Evolutionary conservation across 2,113 vertebrate genomes (phyloP).

Genomic region (Gavialis gangeticus): DNA sequence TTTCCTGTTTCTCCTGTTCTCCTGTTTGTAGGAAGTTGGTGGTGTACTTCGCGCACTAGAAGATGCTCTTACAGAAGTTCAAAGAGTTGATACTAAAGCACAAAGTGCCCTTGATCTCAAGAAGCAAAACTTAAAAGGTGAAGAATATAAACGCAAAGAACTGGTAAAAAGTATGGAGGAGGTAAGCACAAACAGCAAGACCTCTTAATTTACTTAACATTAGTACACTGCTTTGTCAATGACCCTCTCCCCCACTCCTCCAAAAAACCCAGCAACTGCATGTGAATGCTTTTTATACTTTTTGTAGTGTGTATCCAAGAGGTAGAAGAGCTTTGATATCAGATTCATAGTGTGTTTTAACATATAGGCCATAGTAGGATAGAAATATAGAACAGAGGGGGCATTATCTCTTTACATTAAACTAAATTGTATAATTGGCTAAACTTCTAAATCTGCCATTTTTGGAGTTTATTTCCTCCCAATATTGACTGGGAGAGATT

Average conservation of each 20-base stretch:
- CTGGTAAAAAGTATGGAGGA: conserved; percentile 89
- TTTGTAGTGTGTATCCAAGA: neutral
- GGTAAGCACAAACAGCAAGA: conserved; percentile 74
- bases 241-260: too few species aligned
- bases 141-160: conserved; percentile 86
- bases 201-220: neutral
- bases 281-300: neutral
- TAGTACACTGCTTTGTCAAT: too few species aligned
- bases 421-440: neutral
- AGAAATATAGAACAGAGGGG: neutral
- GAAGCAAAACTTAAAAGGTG: conserved; percentile 89
- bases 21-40: conserved; percentile 82
- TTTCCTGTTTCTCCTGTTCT: neutral
- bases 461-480: neutral
- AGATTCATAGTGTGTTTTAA: neutral
- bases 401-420: neutral
- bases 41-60: conserved; percentile 84
- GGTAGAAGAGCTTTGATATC: neutral
- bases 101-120: conserved; percentile 90
- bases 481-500: neutral
- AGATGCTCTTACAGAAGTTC: conserved; percentile 83
- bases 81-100: conserved; percentile 87
- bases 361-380: neutral
- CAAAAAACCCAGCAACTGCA: too few species aligned
- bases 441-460: neutral